Conservation (phyloP, 1,140 invertebrate genomes). For the Aphidius ervi region DNA sequence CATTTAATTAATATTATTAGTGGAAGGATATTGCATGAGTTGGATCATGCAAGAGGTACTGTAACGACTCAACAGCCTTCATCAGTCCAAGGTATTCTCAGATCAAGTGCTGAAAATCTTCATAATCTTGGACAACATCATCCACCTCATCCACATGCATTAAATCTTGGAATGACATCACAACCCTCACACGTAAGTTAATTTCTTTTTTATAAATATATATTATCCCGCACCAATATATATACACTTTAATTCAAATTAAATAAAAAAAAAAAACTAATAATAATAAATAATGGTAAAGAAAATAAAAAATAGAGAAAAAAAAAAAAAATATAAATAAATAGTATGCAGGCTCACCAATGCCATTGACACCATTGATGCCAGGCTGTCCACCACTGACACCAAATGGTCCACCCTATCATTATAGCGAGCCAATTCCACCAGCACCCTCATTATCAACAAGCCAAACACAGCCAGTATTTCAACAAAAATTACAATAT, state of each 20-base stretch:
- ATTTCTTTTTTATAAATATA: no score
- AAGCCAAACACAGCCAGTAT: conserved; percentile 55
- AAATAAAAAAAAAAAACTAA: no score
- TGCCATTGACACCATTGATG: conserved; percentile 51
- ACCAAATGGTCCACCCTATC: conserved; percentile 51
- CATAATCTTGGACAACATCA: conserved; percentile 46
- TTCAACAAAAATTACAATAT: conserved; percentile 47
- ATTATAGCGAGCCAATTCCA: conserved; percentile 50
- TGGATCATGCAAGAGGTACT: conserved; percentile 73
- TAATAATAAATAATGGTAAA: no score
- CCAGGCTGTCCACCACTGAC: conserved; percentile 48
- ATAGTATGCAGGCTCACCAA: conserved; percentile 46
- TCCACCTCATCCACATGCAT: conserved; percentile 46
- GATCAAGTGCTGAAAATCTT: conserved; percentile 50
- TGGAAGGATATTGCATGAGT: conserved; percentile 74
- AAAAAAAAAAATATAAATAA: no score
- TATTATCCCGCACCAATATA: no score
- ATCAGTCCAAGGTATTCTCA: conserved; percentile 41
- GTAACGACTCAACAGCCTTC: conserved; percentile 50
- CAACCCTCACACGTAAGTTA: conserved; percentile 42
- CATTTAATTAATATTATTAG: conserved; percentile 21
- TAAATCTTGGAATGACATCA: conserved; percentile 45
- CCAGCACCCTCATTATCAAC: conserved; percentile 52
- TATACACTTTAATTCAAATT: conserved; percentile 9
- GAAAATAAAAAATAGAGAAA: no score